These are phyloP conservation scores for Lepidocyrtoides sp. DNA, from an alignment of 2,888 invertebrate species.

Conservation along the genomic window DNA sequence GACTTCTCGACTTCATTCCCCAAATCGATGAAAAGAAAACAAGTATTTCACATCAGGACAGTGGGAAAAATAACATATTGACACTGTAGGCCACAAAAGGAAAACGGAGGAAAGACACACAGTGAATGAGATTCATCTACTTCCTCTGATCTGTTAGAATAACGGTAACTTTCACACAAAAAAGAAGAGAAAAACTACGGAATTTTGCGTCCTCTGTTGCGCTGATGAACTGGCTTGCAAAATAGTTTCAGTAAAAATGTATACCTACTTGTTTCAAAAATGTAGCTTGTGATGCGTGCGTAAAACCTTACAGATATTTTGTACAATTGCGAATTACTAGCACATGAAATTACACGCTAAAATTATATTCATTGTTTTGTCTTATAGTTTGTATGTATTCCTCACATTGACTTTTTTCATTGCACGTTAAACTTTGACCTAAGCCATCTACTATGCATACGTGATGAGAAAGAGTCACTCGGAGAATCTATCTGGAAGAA, in stretches of 20 bases:
- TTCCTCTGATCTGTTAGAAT: conserved; percentile 33
- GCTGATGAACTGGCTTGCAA: neutral
- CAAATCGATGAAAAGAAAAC: conserved; percentile 75
- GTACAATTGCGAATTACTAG: neutral
- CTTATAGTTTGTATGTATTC: neutral
- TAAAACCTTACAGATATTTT: neutral
- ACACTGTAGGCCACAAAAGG: conserved; percentile 40
- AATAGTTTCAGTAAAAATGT: neutral
- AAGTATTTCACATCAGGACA: conserved; percentile 73
- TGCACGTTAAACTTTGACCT: too few species aligned
- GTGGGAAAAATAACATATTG: conserved; percentile 76
- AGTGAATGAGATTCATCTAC: neutral
- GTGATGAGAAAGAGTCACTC: neutral
- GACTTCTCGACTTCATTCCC: conserved; percentile 72
- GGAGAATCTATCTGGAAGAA: neutral
- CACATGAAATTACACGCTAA: neutral
- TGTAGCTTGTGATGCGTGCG: neutral
- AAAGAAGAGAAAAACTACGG: neutral
- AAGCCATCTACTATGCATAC: too few species aligned
- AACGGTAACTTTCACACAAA: neutral
- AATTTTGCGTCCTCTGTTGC: neutral
- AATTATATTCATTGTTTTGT: too few species aligned
- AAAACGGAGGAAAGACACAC: too few species aligned
- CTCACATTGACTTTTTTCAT: too few species aligned
- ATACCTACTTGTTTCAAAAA: neutral